Evolutionary conservation across 2,888 invertebrate species (phyloP), one percentile per base, ranked within the genome.

Genomic region (Cosmopolites sordidus): DNA sequence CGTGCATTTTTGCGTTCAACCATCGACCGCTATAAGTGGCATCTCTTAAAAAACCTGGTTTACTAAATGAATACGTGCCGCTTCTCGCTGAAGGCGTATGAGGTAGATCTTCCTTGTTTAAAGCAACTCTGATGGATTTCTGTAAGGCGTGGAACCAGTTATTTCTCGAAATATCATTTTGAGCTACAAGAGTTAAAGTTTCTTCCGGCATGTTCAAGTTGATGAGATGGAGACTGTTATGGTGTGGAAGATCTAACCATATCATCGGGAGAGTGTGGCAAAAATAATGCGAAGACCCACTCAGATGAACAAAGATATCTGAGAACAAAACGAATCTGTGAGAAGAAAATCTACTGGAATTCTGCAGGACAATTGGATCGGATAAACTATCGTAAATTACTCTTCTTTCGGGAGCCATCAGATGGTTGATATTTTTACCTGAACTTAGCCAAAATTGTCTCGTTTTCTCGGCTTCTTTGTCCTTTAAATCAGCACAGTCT

Each of bases 291-390:
- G 82, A 79, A 17, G 84, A 83, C 30, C 86, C 86, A 64, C 79
- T 79, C 17, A 86, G 76, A 66, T 92, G 90, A 50, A 91, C 81
- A 58, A 93, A 84, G 49, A 86, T 76, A 72, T 93, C 92, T 50
- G 85, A 89, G 66, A 93, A 83, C 44, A 93, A 76, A 60, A 92
- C 81, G 65, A 93, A 90, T 78, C 85, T 85, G 65, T 89, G 87
- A 0, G 84, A 83, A 2, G 86, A 84, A 70, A 92, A 87, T 58
- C 87, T 78, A 16, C 87, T 83, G 18, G 84, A 83, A 66, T 85
- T 83, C 2, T 81, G 77, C 54, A 91, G 74, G 59, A 81, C 82
- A 1, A 93, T 72, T 0, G 86, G 84, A 59, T 83, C 78, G 5
- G 82, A 77, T 62, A 83, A 83, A 1, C 91, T 92, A 63, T 92